Evolutionary conservation across 2,113 vertebrate species (phyloP).

Genomic region (Catharus bicknelli): DNA sequence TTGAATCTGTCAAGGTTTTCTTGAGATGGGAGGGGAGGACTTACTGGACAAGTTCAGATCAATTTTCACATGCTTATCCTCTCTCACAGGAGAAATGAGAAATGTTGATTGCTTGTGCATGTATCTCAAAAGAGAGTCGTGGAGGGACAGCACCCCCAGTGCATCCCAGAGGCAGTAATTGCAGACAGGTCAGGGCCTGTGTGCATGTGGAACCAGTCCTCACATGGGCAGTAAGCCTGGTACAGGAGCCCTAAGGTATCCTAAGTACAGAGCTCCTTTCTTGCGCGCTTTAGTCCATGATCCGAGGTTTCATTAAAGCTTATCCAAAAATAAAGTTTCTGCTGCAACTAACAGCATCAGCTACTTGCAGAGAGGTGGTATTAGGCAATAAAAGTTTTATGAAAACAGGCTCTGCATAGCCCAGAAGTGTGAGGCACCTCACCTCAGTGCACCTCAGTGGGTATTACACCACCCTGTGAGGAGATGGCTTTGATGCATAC

Average conservation of each 20-base stretch:
- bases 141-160: neutral
- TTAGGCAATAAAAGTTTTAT: neutral
- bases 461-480: neutral
- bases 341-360: neutral
- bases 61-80: neutral
- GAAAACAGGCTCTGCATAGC: neutral
- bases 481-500: neutral
- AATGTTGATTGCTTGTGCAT: neutral
- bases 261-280: neutral
- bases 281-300: neutral
- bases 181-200: neutral
- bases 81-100: neutral
- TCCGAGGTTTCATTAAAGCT: neutral
- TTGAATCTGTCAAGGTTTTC: neutral
- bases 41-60: neutral
- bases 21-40: neutral
- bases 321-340: neutral
- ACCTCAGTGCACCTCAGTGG: neutral
- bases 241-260: neutral
- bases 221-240: neutral
- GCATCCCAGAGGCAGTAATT: neutral
- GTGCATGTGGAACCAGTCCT: neutral
- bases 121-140: neutral
- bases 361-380: neutral
- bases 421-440: neutral